Evolutionary conservation across 2,888 invertebrate species (phyloP).

Genomic region (Pseudanteris insignis): DNA sequence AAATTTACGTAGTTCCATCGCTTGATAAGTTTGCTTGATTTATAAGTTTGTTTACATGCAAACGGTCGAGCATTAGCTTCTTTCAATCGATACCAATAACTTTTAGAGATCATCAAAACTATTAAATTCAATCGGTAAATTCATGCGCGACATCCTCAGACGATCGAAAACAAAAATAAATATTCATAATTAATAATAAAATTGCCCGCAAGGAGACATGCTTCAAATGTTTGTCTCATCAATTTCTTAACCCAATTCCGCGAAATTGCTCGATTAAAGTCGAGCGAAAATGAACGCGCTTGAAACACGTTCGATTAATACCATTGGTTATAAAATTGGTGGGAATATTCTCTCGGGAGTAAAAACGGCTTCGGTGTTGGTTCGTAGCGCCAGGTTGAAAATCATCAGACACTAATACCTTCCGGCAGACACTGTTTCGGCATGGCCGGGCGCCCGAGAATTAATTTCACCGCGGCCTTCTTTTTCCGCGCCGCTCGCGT

Average conservation of each 20-base stretch:
- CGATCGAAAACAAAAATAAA: not conserved
- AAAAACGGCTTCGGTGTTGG: not conserved
- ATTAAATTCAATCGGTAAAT: no score
- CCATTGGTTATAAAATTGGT: constrained; percentile 32
- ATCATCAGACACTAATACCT: constrained; percentile 29
- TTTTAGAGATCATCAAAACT: no score
- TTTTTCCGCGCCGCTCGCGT: constrained; percentile 10
- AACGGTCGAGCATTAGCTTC: no score
- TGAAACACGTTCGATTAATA: constrained; percentile 35
- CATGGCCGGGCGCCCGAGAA: no score
- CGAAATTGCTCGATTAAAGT: constrained; percentile 32
- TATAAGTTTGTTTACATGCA: no score
- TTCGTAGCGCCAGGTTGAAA: constrained; percentile 14
- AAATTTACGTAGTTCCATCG: no score
- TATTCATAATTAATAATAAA: not conserved
- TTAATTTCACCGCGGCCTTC: constrained; percentile 20
- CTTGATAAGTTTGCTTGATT: no score
- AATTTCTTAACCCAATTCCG: constrained; percentile 39
- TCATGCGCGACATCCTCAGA: no score
- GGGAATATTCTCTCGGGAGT: constrained; percentile 17
- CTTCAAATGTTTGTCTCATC: constrained; percentile 13
- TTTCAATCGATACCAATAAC: no score
- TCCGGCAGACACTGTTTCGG: constrained; percentile 17
- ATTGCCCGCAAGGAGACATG: not conserved
- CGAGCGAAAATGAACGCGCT: constrained; percentile 19